Percentiles rank a stretch among this genome's conserved stretches.
phyloP scores from a whole-genome alignment of 1,140 invertebrate genomes.

The Lethrus apterus region DNA sequence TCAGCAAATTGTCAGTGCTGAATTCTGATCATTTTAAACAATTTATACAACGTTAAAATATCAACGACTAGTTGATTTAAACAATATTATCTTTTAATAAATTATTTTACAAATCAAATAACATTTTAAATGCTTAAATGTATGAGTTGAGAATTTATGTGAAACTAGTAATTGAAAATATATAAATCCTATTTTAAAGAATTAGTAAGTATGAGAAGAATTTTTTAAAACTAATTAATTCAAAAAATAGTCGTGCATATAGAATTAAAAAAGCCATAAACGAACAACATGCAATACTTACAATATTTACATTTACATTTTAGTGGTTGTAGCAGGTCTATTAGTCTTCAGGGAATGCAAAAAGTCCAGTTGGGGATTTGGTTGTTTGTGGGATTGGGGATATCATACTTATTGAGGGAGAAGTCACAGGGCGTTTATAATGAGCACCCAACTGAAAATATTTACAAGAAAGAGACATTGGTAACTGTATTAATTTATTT shows the following conservation, averaged over 20 bases:
- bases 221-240: conserved; percentile 3
- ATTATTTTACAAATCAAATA: too few species aligned
- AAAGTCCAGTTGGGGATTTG: conserved; percentile 14
- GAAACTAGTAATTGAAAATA: too few species aligned
- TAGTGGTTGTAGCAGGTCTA: conserved; percentile 3
- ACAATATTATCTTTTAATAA: too few species aligned
- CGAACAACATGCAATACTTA: conserved; percentile 3
- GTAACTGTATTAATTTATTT: neutral
- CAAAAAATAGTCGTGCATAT: conserved; percentile 12
- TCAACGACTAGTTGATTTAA: too few species aligned
- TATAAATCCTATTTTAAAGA: too few species aligned
- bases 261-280: neutral
- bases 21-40: too few species aligned
- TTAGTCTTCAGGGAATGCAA: conserved; percentile 28
- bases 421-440: conserved; percentile 30
- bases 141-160: too few species aligned
- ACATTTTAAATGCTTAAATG: too few species aligned
- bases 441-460: conserved; percentile 29
- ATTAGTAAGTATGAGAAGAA: neutral
- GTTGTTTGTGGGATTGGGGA: conserved; percentile 9
- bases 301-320: conserved; percentile 4
- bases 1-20: too few species aligned
- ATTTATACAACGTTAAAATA: too few species aligned
- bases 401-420: conserved; percentile 30
- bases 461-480: conserved; percentile 24